Evolutionary conservation across 2,797 vertebrate genomes (phyloP).

Genomic region (Malurus splendens): DNA sequence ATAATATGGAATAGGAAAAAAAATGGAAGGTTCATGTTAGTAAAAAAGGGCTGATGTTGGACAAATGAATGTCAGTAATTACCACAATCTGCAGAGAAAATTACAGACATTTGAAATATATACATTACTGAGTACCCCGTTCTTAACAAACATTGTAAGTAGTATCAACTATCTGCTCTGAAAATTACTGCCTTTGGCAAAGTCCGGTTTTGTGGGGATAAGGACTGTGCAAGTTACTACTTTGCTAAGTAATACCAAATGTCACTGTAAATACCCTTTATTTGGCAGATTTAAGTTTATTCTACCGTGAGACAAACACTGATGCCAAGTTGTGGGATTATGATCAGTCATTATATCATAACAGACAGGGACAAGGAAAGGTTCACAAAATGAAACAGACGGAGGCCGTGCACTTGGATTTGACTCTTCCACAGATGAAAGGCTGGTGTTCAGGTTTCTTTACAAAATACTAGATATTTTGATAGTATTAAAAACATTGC

Average conservation of each 20-base stretch:
- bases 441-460: neutral
- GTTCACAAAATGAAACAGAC: neutral
- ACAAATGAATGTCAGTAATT: neutral
- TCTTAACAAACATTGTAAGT: neutral
- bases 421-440: neutral
- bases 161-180: neutral
- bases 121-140: rapidly evolving
- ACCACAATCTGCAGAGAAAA: neutral
- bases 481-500: neutral
- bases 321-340: neutral
- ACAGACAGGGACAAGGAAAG: neutral
- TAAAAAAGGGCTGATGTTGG: neutral
- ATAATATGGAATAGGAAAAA: neutral
- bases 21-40: neutral
- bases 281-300: neutral
- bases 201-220: neutral
- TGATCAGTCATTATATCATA: neutral
- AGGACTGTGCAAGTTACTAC: neutral
- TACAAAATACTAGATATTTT: neutral
- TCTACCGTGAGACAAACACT: neutral
- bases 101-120: neutral
- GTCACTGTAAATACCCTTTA: neutral
- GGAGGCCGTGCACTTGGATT: neutral
- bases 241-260: neutral
- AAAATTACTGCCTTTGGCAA: neutral